phyloP scores from a whole-genome alignment of 2,797 vertebrate species.

The Ceryle rudis region DNA sequence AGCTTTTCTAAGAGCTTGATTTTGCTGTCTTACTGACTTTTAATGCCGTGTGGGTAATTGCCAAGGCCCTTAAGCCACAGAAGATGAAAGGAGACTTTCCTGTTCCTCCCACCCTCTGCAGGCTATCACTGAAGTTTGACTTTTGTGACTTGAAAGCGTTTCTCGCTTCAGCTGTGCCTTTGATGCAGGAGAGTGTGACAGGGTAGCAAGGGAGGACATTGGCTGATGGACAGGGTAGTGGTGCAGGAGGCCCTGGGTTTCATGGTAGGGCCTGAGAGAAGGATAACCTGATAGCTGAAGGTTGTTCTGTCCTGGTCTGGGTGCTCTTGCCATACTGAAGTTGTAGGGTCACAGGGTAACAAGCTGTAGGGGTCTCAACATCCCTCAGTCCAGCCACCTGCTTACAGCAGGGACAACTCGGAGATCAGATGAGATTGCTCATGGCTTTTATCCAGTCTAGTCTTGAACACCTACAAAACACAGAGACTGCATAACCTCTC shows the following conservation, averaged over 20 bases:
- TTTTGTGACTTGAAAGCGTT: accelerated
- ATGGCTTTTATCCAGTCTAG: neutral
- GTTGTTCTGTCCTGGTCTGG: accelerated
- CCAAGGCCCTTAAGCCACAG: neutral
- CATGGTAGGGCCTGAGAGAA: accelerated
- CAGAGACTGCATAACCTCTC: neutral
- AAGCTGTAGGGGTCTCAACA: neutral
- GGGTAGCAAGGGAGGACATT: accelerated
- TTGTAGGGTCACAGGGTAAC: neutral
- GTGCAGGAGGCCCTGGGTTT: neutral
- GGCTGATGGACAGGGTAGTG: neutral
- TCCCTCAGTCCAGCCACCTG: neutral
- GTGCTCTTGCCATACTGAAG: neutral
- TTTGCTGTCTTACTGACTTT: accelerated
- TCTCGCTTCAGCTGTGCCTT: neutral
- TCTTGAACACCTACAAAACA: neutral
- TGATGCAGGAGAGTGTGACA: accelerated
- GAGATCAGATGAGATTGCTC: neutral
- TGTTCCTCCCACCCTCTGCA: accelerated
- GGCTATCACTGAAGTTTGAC: neutral
- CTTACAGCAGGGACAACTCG: neutral
- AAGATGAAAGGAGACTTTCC: neutral
- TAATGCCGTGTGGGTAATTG: neutral
- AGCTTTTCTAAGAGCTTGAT: neutral
- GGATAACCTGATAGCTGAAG: neutral